A percentile compares a stretch with the other conserved stretches of the same genome.
These are phyloP conservation scores for Sebastes kiyomatsui DNA, from an alignment of 2,797 vertebrate species.

Conservation along the genomic window DNA sequence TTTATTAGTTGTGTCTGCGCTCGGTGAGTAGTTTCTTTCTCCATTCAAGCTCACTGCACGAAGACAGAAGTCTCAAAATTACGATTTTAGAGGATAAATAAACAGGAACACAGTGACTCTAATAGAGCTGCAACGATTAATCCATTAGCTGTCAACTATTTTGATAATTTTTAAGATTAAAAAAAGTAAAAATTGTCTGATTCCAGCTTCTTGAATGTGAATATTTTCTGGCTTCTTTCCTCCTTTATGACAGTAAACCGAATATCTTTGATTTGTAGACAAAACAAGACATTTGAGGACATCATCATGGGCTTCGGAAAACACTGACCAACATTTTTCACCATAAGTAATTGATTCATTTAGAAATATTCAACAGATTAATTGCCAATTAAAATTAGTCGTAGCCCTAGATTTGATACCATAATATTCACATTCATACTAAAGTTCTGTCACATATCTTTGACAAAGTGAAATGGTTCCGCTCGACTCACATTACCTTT, in stretches of 20 bases:
- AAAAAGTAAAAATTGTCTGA: too few relatives aligned
- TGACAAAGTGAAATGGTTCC: not conserved
- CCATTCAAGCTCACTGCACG: not conserved
- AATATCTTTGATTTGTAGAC: too few relatives aligned
- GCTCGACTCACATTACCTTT: not conserved
- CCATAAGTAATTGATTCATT: too few relatives aligned
- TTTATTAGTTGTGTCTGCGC: not conserved
- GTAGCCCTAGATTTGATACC: rapidly evolving
- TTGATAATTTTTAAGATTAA: rapidly evolving
- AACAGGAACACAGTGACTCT: not conserved
- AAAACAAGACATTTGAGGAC: too few relatives aligned
- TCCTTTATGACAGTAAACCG: too few relatives aligned
- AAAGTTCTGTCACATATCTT: not conserved
- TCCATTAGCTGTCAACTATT: not conserved
- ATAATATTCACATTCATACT: not conserved
- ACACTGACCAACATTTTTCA: too few relatives aligned
- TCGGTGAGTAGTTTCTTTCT: not conserved
- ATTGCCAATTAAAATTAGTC: too few relatives aligned
- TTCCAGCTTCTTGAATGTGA: too few relatives aligned
- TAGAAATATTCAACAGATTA: too few relatives aligned
- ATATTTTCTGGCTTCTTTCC: too few relatives aligned
- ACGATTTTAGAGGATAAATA: not conserved
- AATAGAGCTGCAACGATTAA: not conserved
- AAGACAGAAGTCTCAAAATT: not conserved
- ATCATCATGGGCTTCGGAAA: rapidly evolving